These are phyloP conservation scores for Cryptotis parvus DNA, from an alignment of 2,113 vertebrate genomes.

Conservation along the genomic window DNA sequence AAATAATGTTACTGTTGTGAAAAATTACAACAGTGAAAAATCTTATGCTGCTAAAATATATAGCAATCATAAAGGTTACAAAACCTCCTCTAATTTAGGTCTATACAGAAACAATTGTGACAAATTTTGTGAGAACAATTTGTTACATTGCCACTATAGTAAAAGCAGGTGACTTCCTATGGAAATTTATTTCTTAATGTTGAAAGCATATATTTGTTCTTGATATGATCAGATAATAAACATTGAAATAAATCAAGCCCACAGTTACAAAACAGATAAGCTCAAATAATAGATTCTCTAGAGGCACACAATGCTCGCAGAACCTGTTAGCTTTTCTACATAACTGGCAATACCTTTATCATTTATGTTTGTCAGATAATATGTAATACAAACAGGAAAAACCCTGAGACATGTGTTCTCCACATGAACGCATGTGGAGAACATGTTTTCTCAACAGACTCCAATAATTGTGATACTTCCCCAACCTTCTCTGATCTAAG, in stretches of 20 bases:
- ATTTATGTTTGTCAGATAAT: neutral
- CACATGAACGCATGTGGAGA: no score
- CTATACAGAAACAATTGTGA: conserved; percentile 9
- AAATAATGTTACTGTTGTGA: neutral
- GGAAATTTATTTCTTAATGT: neutral
- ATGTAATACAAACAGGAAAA: conserved; percentile 38
- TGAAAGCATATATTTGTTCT: neutral
- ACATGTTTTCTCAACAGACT: neutral
- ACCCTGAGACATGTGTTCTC: neutral
- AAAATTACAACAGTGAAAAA: neutral
- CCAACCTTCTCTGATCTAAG: neutral
- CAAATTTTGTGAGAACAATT: neutral
- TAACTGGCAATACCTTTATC: conserved; percentile 6
- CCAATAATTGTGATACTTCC: neutral
- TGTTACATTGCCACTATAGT: neutral
- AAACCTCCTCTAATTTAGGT: neutral
- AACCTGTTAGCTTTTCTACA: neutral
- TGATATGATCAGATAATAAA: neutral
- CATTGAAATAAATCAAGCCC: neutral
- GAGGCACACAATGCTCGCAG: no score
- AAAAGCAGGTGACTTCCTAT: neutral
- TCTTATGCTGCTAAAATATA: neutral
- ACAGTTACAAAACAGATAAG: neutral
- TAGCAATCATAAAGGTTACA: neutral
- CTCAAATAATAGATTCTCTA: neutral